A percentile compares a stretch with the other conserved stretches of the same genome.
Conservation (phyloP, 2,113 vertebrate species). For the Cairina moschata region DNA sequence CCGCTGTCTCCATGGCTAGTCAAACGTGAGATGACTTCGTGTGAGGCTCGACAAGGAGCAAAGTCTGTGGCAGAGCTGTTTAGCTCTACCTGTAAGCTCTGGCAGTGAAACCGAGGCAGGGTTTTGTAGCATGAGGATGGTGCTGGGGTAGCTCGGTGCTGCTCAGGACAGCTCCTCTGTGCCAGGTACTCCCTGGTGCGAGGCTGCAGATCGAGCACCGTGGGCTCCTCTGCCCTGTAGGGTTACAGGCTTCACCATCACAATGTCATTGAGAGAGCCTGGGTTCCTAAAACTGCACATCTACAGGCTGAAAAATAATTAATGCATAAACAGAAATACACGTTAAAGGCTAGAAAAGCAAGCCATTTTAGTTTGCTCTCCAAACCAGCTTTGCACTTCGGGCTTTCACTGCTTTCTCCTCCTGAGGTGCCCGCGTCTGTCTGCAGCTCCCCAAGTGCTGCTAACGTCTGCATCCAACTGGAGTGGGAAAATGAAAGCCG, state of each 20-base stretch:
- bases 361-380: background rate
- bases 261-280: background rate
- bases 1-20: background rate
- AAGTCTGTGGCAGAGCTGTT: background rate
- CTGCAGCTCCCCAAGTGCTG: background rate
- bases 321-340: background rate
- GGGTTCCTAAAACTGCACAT: slow-evolving; percentile 8
- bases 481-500: background rate
- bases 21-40: background rate
- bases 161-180: rapidly evolving
- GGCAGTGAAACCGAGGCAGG: background rate
- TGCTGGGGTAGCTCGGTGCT: background rate
- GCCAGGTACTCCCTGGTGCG: background rate
- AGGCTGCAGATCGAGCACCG: background rate
- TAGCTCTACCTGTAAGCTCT: background rate
- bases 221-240: background rate
- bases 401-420: slow-evolving; percentile 4
- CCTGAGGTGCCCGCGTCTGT: background rate
- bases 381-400: background rate
- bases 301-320: slow-evolving; percentile 19
- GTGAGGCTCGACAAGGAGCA: background rate
- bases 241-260: background rate
- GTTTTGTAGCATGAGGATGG: rapidly evolving
- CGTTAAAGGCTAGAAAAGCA: background rate
- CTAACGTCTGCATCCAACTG: background rate